Percentiles rank a stretch among this genome's conserved stretches.
phyloP scores from a whole-genome alignment of 35 echinoderm and acorn worm genomes.

The Lytechinus pictus region DNA sequence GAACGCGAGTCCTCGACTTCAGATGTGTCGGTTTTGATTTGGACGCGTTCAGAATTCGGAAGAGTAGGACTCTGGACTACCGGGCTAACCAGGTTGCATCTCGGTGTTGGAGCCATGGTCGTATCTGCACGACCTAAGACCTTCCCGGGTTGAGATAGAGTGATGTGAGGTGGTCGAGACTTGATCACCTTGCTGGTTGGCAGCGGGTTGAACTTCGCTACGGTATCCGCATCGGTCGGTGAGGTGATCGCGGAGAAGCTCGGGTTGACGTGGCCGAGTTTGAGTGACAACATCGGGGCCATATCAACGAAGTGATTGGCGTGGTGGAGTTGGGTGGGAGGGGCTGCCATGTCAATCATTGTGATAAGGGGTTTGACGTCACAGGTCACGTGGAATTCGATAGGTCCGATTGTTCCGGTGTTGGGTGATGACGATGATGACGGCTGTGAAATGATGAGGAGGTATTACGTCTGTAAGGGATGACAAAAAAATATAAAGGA shows the following conservation, averaged over 20 bases:
- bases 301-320: not conserved
- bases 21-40: conserved; percentile 45
- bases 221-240: not conserved
- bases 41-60: not conserved
- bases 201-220: not conserved
- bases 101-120: conserved; percentile 13
- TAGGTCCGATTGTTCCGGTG: conserved; percentile 21
- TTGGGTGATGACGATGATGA: conserved; percentile 19
- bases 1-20: conserved; percentile 2
- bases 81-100: not conserved
- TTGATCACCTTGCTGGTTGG: not conserved
- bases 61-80: conserved; percentile 18
- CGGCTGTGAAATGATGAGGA: not conserved
- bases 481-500: not conserved
- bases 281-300: not conserved
- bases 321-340: not conserved
- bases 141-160: not conserved
- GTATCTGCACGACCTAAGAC: not conserved
- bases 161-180: conserved; percentile 8
- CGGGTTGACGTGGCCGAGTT: not conserved
- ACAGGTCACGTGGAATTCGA: not conserved
- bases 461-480: not conserved
- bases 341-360: conserved; percentile 48
- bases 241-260: conserved; percentile 1
- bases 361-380: not conserved